These are phyloP conservation scores for Gobionotothen gibberifrons DNA, from an alignment of 2,797 vertebrate species.

Conservation along the genomic window DNA sequence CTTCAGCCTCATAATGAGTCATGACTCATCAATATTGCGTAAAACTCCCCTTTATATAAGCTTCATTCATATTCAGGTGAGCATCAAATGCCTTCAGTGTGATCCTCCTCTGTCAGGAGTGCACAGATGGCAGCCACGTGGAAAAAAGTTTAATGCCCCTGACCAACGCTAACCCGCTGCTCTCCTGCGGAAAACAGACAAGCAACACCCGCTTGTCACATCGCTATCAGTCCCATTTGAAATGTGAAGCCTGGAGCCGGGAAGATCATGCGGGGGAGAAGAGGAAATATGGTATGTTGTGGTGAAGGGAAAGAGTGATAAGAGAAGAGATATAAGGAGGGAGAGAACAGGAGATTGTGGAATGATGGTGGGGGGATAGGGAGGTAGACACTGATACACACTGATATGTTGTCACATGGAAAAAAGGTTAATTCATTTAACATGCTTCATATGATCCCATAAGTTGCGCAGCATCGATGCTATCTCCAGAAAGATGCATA, in stretches of 20 bases:
- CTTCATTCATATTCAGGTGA: constrained; percentile 68
- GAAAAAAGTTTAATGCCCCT: constrained; percentile 46
- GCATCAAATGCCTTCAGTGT: constrained; percentile 17
- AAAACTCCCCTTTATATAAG: constrained; percentile 48
- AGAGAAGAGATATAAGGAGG: constrained; percentile 23
- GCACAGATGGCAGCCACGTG: constrained; percentile 42
- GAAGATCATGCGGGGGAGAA: constrained; percentile 23
- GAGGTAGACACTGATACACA: constrained; percentile 38
- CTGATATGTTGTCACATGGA: constrained; percentile 51
- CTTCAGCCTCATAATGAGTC: constrained; percentile 67
- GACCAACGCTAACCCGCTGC: constrained; percentile 52
- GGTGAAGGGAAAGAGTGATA: constrained; percentile 30
- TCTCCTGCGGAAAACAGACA: constrained; percentile 58
- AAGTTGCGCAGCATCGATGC: constrained; percentile 42
- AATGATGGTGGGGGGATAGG: not conserved
- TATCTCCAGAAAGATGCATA: constrained; percentile 32
- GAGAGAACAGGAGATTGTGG: constrained; percentile 10
- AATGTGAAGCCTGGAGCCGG: constrained; percentile 52
- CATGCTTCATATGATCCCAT: constrained; percentile 57
- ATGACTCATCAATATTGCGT: constrained; percentile 62
- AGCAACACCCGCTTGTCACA: constrained; percentile 31
- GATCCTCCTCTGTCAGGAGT: constrained; percentile 40
- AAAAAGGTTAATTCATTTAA: constrained; percentile 77
- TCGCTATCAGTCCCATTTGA: constrained; percentile 56
- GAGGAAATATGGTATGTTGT: constrained; percentile 5